Base-by-base conservation (phyloP, 2,113 vertebrate genomes). In the Ophthalmolycus amberensis region DNA sequence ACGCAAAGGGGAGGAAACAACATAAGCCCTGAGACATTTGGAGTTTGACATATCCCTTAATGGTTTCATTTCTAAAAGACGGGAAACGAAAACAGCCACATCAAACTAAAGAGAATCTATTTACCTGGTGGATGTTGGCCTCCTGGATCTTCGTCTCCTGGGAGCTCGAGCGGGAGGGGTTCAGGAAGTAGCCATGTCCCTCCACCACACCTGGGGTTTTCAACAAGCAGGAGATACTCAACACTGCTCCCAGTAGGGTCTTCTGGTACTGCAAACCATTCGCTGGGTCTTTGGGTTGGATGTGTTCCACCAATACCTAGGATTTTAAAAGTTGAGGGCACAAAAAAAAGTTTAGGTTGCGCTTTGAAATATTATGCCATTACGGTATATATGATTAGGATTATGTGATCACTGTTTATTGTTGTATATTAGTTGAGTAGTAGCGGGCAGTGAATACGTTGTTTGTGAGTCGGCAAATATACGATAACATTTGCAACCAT, bases 81-180 rank as follows among this genome's bases (percentile, higher is more conserved):
- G 3, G 16, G 4, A 54, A 27, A 75, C 0, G 71, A 29, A 50
- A 54, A 46, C 15, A 34, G 29, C 14, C 29, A 29, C 6, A 14
- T 20, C 14, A 58, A 25, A 56, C 1, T 20, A 29, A 69, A 62
- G 32, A 8, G 11, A 34, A 46, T 63, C 37, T 20, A 0, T 46
- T 81, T 71, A 99, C 98, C 97, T 99, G 98, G 85, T 99, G 98
- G 84, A 99, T 97, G 91, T 98, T 99, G 88, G 97, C 96, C 83
- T 99, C 98, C 85, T 99, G 98, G 63, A 99, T 96, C 92, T 98
- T 99, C 84, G 98, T 99, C 92, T 99, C 98, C 74, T 99, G 98
- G 1, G 97, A 96, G 71, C 98, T 98, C 89, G 97, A 97, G 15
- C 97, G 96, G 34, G 98, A 97, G 2, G 98, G 98, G 83, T 96